phyloP scores from a whole-genome alignment of 2,888 invertebrate genomes.

The Hydraecia micacea region DNA sequence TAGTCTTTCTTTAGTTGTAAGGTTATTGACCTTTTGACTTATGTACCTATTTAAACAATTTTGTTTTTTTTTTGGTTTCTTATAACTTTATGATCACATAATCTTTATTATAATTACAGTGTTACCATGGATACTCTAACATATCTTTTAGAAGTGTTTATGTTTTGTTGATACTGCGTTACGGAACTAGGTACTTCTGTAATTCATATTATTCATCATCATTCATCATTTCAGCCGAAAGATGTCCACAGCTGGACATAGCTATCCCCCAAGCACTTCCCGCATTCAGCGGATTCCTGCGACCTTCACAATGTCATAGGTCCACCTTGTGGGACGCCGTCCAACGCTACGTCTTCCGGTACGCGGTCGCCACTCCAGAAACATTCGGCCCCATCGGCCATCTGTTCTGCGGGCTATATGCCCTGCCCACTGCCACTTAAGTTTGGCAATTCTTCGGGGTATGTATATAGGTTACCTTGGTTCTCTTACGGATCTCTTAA shows the following conservation, averaged over 20 bases:
- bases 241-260: background rate
- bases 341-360: background rate
- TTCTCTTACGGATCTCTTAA: no score
- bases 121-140: background rate
- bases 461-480: no score
- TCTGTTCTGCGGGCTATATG: background rate
- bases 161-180: background rate
- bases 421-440: no score
- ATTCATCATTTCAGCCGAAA: background rate
- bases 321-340: background rate
- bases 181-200: background rate
- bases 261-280: background rate
- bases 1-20: slow-evolving; percentile 5
- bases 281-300: background rate
- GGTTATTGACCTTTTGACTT: background rate
- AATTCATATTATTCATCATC: background rate
- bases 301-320: background rate
- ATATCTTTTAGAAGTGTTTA: background rate
- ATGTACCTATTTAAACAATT: no score
- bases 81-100: background rate
- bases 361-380: no score
- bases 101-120: background rate
- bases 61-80: no score
- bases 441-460: no score
- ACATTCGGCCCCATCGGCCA: background rate